Percentiles rank a stretch among this genome's conserved stretches.
These are phyloP conservation scores for Sepioteuthis lessoniana DNA, from an alignment of 2,888 invertebrate species.

Conservation along the genomic window DNA sequence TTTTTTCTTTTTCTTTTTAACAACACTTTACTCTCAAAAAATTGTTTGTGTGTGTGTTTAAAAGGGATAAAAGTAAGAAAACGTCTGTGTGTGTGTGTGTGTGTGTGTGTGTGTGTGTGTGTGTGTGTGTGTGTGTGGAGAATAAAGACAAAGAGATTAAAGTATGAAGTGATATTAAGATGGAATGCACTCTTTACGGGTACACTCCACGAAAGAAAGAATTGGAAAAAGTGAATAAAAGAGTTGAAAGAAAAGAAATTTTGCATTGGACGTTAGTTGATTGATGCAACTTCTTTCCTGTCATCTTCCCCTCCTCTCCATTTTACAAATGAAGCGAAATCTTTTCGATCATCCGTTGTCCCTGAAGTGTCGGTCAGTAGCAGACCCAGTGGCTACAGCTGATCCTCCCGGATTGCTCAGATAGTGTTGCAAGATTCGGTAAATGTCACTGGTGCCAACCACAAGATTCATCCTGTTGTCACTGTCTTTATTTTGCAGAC, in stretches of 20 bases:
- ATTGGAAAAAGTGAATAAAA: background rate
- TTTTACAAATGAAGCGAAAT: background rate
- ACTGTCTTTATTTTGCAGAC: background rate
- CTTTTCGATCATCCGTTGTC: slow-evolving; percentile 10
- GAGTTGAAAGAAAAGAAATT: background rate
- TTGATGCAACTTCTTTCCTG: slow-evolving; percentile 2
- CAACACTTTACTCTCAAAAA: too few species aligned
- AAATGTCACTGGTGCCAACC: slow-evolving; percentile 23
- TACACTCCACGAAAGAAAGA: background rate
- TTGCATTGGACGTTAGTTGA: background rate
- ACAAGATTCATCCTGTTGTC: slow-evolving; percentile 18
- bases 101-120: too few species aligned
- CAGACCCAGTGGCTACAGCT: slow-evolving; percentile 33
- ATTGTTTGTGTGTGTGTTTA: too few species aligned
- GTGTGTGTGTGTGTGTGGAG: background rate
- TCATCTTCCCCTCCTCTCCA: background rate
- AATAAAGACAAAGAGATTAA: background rate
- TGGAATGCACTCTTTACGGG: background rate
- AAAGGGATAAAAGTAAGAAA: too few species aligned
- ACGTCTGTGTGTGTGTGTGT: too few species aligned
- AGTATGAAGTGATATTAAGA: background rate
- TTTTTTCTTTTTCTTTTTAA: too few species aligned
- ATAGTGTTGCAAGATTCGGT: slow-evolving; percentile 11
- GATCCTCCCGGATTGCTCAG: slow-evolving; percentile 9
- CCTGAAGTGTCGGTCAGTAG: slow-evolving; percentile 33